phyloP scores from a whole-genome alignment of 2,888 invertebrate genomes.

The Cryptophagus acutangulus region DNA sequence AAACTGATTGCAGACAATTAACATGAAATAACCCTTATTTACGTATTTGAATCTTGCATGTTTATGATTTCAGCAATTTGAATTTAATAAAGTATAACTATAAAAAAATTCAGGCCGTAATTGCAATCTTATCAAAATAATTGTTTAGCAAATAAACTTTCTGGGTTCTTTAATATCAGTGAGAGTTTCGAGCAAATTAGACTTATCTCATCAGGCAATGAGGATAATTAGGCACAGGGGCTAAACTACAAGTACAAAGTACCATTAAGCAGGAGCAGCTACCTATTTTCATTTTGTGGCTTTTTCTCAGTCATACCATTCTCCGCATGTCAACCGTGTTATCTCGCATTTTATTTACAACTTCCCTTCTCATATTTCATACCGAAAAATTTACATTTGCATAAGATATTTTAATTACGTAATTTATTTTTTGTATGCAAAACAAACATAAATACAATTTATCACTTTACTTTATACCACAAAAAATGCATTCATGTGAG shows the following conservation, averaged over 20 bases:
- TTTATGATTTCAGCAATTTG: slow-evolving; percentile 1
- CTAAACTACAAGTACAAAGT: too few species aligned
- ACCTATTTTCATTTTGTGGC: slow-evolving; percentile 2
- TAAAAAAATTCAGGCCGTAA: too few species aligned
- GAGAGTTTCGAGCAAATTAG: neutral
- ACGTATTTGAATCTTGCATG: too few species aligned
- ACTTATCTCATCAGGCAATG: slow-evolving; percentile 1
- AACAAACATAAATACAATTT: too few species aligned
- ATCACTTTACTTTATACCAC: too few species aligned
- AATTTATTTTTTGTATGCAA: too few species aligned
- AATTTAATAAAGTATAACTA: slow-evolving; percentile 1
- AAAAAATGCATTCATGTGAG: too few species aligned
- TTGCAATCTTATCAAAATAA: too few species aligned
- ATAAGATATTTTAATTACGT: too few species aligned
- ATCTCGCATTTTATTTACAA: slow-evolving; percentile 3
- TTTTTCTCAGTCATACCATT: slow-evolving; percentile 1
- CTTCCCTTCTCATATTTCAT: slow-evolving; percentile 7
- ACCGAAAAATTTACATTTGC: too few species aligned
- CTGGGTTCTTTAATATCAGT: neutral
- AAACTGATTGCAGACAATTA: neutral
- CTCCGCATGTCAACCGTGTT: neutral
- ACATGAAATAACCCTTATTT: slow-evolving; percentile 1
- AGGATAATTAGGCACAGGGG: slow-evolving; percentile 2
- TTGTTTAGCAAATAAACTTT: too few species aligned
- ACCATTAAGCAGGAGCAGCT: neutral